phyloP scores from a whole-genome alignment of 2,888 invertebrate species.

The Tetrapedia diversipes region DNA sequence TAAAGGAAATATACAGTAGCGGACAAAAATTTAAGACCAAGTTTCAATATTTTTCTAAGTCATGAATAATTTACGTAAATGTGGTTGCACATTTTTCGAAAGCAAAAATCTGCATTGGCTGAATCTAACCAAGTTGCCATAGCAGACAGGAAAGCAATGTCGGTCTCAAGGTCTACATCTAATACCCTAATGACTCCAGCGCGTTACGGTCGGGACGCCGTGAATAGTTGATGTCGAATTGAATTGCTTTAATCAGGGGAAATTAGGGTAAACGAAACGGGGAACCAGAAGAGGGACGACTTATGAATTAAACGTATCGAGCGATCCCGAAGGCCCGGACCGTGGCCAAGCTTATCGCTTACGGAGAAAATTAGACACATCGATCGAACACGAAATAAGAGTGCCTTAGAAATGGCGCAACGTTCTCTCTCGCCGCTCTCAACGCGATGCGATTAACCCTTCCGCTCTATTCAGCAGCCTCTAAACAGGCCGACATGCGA shows the following conservation, averaged over 20 bases:
- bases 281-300: neutral
- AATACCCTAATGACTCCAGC: slow-evolving; percentile 18
- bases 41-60: no score
- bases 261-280: slow-evolving; percentile 16
- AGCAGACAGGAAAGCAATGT: neutral
- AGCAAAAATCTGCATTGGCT: neutral
- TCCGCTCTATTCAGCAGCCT: neutral
- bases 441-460: slow-evolving; percentile 37
- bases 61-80: no score
- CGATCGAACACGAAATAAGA: neutral
- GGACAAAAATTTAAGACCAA: no score
- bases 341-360: neutral
- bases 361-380: slow-evolving; percentile 6
- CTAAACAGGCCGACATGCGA: slow-evolving; percentile 17
- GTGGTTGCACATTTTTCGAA: no score
- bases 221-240: slow-evolving; percentile 21
- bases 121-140: neutral
- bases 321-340: neutral
- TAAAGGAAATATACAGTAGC: no score
- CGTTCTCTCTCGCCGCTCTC: neutral
- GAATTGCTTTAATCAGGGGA: slow-evolving; percentile 11
- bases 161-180: slow-evolving; percentile 4
- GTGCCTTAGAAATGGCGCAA: slow-evolving; percentile 3
- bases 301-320: slow-evolving; percentile 4
- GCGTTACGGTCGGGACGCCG: neutral